A percentile compares a stretch with the other conserved stretches of the same genome.
Conservation (phyloP, 1,140 invertebrate genomes). For the Acromyrmex charruanus region DNA sequence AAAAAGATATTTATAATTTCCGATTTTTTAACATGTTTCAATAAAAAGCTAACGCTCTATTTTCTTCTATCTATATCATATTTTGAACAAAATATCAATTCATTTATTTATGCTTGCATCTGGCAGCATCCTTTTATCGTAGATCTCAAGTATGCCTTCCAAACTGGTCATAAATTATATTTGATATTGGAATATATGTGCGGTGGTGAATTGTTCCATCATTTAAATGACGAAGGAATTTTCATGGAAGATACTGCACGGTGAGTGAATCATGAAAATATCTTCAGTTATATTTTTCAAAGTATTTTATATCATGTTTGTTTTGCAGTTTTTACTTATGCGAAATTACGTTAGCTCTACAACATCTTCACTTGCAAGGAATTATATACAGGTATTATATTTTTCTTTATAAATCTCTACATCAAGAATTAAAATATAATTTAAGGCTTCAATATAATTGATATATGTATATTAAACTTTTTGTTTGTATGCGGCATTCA, state of each 20-base stretch:
- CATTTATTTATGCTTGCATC: slow-evolving; percentile 39
- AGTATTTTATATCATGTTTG: slow-evolving; percentile 56
- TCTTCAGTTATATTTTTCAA: not conserved
- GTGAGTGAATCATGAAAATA: slow-evolving; percentile 86
- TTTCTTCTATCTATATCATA: slow-evolving; percentile 26
- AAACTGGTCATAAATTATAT: slow-evolving; percentile 99
- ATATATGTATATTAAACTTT: not conserved
- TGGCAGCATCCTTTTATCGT: slow-evolving; percentile 99
- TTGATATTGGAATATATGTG: slow-evolving; percentile 99
- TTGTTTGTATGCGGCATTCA: not conserved
- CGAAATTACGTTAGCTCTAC: slow-evolving; percentile 98
- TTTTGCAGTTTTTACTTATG: slow-evolving; percentile 97
- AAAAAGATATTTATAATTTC: slow-evolving; percentile 33
- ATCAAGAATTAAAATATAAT: slow-evolving; percentile 6
- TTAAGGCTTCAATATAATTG: not conserved
- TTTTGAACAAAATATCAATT: slow-evolving; percentile 69
- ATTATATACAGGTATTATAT: slow-evolving; percentile 94
- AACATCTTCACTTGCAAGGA: slow-evolving; percentile 98
- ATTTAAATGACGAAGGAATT: slow-evolving; percentile 98
- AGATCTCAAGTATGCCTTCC: slow-evolving; percentile 99
- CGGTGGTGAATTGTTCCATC: slow-evolving; percentile 99
- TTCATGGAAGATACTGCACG: slow-evolving; percentile 99
- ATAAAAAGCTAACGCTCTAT: not conserved
- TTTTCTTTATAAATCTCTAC: not conserved
- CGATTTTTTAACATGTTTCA: not conserved